phyloP scores from a whole-genome alignment of 2,113 vertebrate genomes.

The Archilochus colubris region DNA sequence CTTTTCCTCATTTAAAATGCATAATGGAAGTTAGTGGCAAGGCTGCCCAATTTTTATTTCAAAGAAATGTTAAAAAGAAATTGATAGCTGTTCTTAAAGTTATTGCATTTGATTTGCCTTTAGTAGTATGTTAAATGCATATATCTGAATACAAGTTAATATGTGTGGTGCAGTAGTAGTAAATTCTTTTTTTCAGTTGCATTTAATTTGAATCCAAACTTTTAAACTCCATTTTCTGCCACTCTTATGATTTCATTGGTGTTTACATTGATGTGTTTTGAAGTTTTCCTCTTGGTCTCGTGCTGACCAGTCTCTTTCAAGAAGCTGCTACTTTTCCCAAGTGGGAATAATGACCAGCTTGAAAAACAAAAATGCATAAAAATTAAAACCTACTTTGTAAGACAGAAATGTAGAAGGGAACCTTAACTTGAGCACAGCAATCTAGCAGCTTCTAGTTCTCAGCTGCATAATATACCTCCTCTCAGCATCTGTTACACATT shows the following conservation, averaged over 20 bases:
- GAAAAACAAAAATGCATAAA: neutral
- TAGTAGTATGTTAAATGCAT: neutral
- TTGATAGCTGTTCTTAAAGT: neutral
- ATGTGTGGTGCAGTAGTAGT: neutral
- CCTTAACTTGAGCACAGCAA: slow-evolving; percentile 23
- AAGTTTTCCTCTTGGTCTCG: neutral
- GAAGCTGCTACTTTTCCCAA: neutral
- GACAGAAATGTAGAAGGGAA: slow-evolving; percentile 11
- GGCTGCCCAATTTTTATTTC: neutral
- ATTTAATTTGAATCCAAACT: neutral
- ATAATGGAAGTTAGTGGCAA: neutral
- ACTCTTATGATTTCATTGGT: neutral
- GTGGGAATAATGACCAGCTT: neutral
- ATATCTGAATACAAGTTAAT: neutral
- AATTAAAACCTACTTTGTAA: neutral
- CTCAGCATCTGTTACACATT: slow-evolving; percentile 51
- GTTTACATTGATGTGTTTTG: neutral
- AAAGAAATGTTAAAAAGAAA: neutral
- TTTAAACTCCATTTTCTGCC: neutral
- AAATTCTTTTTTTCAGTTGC: neutral
- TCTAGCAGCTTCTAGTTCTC: slow-evolving; percentile 38
- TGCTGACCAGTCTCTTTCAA: neutral
- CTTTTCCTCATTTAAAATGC: neutral
- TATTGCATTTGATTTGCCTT: neutral
- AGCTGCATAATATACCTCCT: slow-evolving; percentile 53